Evolutionary conservation across 2,797 vertebrate species (phyloP).

Genomic region (Calcarius lapponicus): DNA sequence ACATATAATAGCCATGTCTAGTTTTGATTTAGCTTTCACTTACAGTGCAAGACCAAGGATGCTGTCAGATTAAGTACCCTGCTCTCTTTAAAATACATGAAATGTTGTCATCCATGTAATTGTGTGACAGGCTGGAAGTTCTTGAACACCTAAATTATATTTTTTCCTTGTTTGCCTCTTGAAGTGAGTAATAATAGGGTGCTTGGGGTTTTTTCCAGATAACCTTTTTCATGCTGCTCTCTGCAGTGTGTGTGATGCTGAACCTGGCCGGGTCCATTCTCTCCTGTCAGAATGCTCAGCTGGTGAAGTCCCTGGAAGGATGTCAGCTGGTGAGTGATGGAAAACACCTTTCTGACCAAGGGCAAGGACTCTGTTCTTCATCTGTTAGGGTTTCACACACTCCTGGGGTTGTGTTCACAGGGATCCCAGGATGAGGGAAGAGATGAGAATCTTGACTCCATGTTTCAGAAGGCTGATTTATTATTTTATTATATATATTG

Average conservation of each 20-base stretch:
- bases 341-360: background rate
- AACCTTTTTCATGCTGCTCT: constrained; percentile 98
- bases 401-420: background rate
- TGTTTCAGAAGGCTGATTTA: background rate
- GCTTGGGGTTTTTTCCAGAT: constrained; percentile 80
- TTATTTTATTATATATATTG: background rate
- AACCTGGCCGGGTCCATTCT: constrained; percentile 98
- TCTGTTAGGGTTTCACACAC: background rate
- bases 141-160: background rate
- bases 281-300: constrained; percentile 98
- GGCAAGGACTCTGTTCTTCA: background rate
- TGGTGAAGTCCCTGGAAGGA: constrained; percentile 93
- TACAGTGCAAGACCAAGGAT: background rate
- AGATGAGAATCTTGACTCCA: background rate
- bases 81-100: background rate
- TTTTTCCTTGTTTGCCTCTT: background rate
- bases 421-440: background rate
- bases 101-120: background rate
- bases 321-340: constrained; percentile 92
- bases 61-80: background rate
- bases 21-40: background rate
- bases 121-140: constrained; percentile 3
- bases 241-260: constrained; percentile 97
- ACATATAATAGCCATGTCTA: background rate
- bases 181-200: background rate